These are phyloP conservation scores for Labia minor DNA, from an alignment of 2,888 invertebrate species.

Conservation along the genomic window DNA sequence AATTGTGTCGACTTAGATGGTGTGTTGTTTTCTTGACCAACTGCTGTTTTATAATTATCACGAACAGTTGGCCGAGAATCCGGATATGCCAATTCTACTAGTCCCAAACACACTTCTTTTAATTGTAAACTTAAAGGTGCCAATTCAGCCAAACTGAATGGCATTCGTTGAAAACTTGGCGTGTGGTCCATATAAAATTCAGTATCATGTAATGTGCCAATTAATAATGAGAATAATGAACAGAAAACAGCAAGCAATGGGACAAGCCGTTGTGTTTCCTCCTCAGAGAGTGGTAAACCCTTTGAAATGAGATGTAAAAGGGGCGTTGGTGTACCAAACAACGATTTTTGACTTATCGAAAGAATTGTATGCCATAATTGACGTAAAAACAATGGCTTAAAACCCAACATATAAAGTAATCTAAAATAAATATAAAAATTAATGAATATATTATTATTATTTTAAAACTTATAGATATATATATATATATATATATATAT, in stretches of 20 bases:
- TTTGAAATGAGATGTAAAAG: slow-evolving; percentile 54
- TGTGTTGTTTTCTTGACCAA: slow-evolving; percentile 29
- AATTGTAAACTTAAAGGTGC: slow-evolving; percentile 59
- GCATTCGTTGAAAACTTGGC: slow-evolving; percentile 37
- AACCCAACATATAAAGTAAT: slow-evolving; percentile 66
- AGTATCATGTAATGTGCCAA: slow-evolving; percentile 74
- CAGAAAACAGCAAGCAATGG: slow-evolving; percentile 76
- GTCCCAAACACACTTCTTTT: slow-evolving; percentile 69
- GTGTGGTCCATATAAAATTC: slow-evolving; percentile 58
- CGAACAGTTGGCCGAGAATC: slow-evolving; percentile 54
- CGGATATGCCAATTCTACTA: slow-evolving; percentile 77
- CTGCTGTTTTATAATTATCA: slow-evolving; percentile 50
- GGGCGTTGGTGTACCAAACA: slow-evolving; percentile 43
- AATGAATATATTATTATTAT: no score
- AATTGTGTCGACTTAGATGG: slow-evolving; percentile 45
- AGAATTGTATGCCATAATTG: slow-evolving; percentile 54
- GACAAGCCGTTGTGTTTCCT: slow-evolving; percentile 56
- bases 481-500: slow-evolving; percentile 27
- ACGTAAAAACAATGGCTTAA: slow-evolving; percentile 66
- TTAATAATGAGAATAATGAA: slow-evolving; percentile 64
- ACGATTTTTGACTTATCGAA: slow-evolving; percentile 38
- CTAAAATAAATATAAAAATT: slow-evolving; percentile 35
- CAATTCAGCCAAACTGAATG: slow-evolving; percentile 65
- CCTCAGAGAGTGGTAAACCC: slow-evolving; percentile 49
- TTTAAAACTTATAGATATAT: slow-evolving; percentile 17